Evolutionary conservation across 2,113 vertebrate genomes (phyloP), one percentile per base, ranked within the genome.

Genomic region (Glareola pratincola): DNA sequence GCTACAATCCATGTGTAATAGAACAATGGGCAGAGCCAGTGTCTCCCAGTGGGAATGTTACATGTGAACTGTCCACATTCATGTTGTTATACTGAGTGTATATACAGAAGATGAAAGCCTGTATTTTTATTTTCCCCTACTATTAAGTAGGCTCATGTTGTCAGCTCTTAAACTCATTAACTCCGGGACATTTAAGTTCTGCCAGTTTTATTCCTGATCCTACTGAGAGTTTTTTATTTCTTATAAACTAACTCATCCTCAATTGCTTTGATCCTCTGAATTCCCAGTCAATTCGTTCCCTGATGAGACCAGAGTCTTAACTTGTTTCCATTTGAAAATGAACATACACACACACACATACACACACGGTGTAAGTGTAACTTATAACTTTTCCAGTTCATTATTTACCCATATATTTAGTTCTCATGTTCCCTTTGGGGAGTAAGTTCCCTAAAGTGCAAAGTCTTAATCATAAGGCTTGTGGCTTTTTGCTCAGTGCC

Each of bases 391-490:
- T 92, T 87, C 73, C 60, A 89, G 36, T 87, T 91, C 48, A 72
- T 95, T 95, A 92, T 94, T 96, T 96, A 95, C 62, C 24, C 81
- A 79, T 92, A 79, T 87, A 95, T 94, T 96, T 94, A 89, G 53
- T 87, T 94, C 95, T 86, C 87, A 75, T 91, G 53, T 87, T 87
- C 66, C 56, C 84, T 94, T 87, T 85, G 48, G 81, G 80, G 57
- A 85, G 14, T 45, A 87, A 72, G 77, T 72, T 87, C 69, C 87
- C 87, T 87, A 79, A 96, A 78, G 69, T 72, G 77, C 43, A 41
- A 93, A 85, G 56, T 96, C 92, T 90, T 94, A 92, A 87, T 96
- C 84, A 94, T 78, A 89, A 80, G 10, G 13, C 43, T 89, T 78
- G 77, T 57, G 62, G 64, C 39, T 94, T 95, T 92, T 92, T 74